Evolutionary conservation across 2,888 invertebrate genomes (phyloP).

Genomic region (Gymnosoma rotundatum): DNA sequence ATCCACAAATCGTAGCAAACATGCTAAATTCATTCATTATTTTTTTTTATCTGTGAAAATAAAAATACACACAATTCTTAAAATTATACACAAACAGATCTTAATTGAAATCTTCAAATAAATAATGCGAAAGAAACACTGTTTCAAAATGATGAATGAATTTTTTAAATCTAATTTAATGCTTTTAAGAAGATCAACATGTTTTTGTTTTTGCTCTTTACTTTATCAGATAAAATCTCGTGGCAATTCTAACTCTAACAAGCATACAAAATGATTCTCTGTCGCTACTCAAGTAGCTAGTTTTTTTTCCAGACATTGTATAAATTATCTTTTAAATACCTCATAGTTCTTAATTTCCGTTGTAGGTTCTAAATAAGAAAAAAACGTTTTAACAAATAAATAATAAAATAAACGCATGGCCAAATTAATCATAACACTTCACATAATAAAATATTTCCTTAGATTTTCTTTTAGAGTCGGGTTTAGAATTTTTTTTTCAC

Average conservation of each 20-base stretch:
- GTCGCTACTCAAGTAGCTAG: background rate
- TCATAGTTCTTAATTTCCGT: constrained; percentile 59
- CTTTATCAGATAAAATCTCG: background rate
- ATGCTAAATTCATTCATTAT: background rate
- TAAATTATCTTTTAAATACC: constrained; percentile 56
- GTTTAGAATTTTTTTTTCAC: constrained; percentile 23
- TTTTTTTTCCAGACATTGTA: constrained; percentile 30
- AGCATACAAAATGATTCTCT: background rate
- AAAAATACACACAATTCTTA: constrained; percentile 23
- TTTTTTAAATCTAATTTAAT: constrained; percentile 62
- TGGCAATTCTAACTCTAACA: background rate
- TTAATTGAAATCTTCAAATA: constrained; percentile 57
- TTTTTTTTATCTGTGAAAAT: background rate
- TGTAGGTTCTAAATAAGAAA: constrained; percentile 61
- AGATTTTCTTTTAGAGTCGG: constrained; percentile 23
- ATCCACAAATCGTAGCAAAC: too few species aligned
- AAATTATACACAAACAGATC: constrained; percentile 30
- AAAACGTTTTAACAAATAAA: constrained; percentile 34
- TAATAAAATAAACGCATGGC: background rate
- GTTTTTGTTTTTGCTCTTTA: constrained; percentile 31
- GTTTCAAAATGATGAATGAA: constrained; percentile 58
- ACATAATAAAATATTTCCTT: constrained; percentile 56
- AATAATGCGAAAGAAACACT: background rate
- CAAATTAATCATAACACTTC: constrained; percentile 41
- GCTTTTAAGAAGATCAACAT: constrained; percentile 53